Conservation (phyloP, 2,113 vertebrate genomes). For the Athene noctua region DNA sequence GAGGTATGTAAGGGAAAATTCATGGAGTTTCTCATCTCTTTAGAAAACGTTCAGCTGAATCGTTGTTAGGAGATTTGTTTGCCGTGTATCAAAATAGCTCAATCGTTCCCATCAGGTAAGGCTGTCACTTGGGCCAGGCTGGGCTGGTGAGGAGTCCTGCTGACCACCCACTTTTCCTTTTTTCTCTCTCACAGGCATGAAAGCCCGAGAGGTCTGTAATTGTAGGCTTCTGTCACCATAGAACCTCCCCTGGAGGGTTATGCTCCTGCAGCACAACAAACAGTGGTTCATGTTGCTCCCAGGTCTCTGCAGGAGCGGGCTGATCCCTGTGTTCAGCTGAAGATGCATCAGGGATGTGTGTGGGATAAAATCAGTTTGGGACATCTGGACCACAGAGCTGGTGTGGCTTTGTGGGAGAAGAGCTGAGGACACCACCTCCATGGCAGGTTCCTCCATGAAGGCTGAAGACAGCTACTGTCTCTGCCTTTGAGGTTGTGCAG, state of each 20-base stretch:
- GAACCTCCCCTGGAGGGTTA: neutral
- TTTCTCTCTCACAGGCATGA: neutral
- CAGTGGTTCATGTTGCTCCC: rapidly evolving
- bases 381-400: neutral
- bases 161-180: neutral
- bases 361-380: neutral
- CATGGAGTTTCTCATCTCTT: neutral
- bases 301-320: neutral
- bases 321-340: neutral
- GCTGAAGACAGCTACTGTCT: neutral
- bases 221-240: neutral
- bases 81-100: neutral
- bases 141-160: neutral
- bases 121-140: neutral
- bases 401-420: neutral
- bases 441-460: rapidly evolving
- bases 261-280: neutral
- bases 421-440: neutral
- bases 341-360: neutral
- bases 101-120: neutral
- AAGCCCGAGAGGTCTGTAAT: neutral
- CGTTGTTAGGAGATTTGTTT: neutral
- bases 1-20: neutral
- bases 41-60: neutral
- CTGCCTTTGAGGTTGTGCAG: neutral